Conservation (phyloP, 2,113 vertebrate species). For the Otolemur garnettii region DNA sequence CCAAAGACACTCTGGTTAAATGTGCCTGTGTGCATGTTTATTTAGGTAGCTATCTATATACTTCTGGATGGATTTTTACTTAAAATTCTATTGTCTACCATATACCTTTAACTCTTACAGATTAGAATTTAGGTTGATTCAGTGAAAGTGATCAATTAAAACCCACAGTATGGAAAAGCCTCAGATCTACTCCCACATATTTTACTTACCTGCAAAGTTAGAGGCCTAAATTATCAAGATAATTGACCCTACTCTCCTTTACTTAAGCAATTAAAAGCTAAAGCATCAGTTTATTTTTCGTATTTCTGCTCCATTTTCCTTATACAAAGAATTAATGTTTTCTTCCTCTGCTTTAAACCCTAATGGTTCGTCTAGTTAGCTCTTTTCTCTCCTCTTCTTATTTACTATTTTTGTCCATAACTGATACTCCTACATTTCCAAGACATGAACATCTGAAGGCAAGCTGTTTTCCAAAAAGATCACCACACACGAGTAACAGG, state of each 20-base stretch:
- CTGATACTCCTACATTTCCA: constrained; percentile 27
- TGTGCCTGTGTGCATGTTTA: neutral
- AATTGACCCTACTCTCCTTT: neutral
- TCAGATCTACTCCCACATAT: neutral
- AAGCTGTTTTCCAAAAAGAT: constrained; percentile 60
- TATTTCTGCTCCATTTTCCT: neutral
- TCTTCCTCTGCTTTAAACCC: neutral
- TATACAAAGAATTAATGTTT: neutral
- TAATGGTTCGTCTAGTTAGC: neutral
- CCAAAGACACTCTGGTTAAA: neutral
- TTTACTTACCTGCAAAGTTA: neutral
- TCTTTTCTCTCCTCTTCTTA: neutral
- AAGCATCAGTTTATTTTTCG: constrained; percentile 24
- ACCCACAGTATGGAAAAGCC: neutral
- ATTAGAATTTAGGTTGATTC: neutral
- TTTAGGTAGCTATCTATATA: neutral
- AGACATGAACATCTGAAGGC: constrained; percentile 59
- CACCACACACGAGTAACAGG: constrained; percentile 49
- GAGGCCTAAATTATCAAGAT: neutral
- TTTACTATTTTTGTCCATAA: neutral
- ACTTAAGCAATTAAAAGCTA: constrained; percentile 18
- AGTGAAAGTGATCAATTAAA: constrained; percentile 24
- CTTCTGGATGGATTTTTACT: neutral
- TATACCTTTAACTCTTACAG: neutral
- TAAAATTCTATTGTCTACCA: constrained; percentile 1